These are phyloP conservation scores for Spodoptera exigua DNA, from an alignment of 2,888 invertebrate species.

Conservation along the genomic window DNA sequence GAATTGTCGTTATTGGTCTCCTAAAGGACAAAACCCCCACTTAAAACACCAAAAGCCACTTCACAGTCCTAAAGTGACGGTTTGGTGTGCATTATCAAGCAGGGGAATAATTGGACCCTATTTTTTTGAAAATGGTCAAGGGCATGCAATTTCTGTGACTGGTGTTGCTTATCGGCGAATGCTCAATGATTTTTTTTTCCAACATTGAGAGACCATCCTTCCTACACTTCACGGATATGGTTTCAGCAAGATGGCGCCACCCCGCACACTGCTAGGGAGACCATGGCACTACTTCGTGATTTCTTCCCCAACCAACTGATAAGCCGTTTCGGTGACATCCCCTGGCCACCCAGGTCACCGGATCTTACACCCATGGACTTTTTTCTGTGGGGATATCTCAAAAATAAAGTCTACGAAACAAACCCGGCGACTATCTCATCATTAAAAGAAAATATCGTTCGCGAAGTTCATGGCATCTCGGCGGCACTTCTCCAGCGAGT, in stretches of 20 bases:
- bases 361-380: slow-evolving; percentile 15
- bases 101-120: too few relatives aligned
- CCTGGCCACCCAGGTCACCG: slow-evolving; percentile 14
- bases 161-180: too few relatives aligned
- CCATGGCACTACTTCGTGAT: not conserved
- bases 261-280: slow-evolving; percentile 7
- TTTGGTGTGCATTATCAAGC: too few relatives aligned
- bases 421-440: not conserved
- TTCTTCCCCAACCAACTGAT: slow-evolving; percentile 1
- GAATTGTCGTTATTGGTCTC: too few relatives aligned
- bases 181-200: too few relatives aligned
- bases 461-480: slow-evolving; percentile 12
- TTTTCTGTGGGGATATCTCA: slow-evolving; percentile 23
- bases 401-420: slow-evolving; percentile 15
- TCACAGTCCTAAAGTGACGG: too few relatives aligned
- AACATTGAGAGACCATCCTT: too few relatives aligned
- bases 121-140: too few relatives aligned
- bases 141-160: too few relatives aligned
- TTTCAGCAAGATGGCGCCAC: slow-evolving; percentile 15
- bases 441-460: slow-evolving; percentile 8
- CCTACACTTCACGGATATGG: slow-evolving; percentile 5
- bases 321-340: slow-evolving; percentile 7
- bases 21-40: too few relatives aligned
- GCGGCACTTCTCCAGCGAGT: slow-evolving; percentile 2
- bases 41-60: too few relatives aligned